phyloP scores from a whole-genome alignment of 2,888 invertebrate genomes.

The Tenthredo mesomela region DNA sequence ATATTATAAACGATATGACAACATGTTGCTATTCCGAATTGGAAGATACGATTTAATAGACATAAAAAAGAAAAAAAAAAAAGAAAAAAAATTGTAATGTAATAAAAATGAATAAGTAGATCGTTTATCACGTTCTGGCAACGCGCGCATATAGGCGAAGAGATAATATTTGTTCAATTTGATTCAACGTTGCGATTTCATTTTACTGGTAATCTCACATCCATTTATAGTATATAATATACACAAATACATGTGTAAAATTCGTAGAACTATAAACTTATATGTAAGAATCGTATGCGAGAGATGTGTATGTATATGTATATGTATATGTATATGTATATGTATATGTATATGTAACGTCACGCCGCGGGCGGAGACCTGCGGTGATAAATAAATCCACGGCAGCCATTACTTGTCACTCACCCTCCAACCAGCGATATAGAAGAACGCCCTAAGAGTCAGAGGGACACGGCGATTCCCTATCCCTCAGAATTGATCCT shows the following conservation, averaged over 20 bases:
- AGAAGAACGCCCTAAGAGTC: constrained; percentile 36
- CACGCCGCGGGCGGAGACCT: constrained; percentile 43
- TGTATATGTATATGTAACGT: background rate
- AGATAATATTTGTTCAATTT: constrained; percentile 49
- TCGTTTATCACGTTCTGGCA: background rate
- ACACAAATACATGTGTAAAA: background rate
- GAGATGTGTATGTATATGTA: background rate
- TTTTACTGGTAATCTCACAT: constrained; percentile 42
- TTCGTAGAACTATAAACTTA: background rate
- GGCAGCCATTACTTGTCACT: constrained; percentile 74
- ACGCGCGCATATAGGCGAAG: background rate
- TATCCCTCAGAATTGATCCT: background rate
- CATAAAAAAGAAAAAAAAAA: background rate
- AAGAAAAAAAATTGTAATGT: background rate
- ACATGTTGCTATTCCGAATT: background rate
- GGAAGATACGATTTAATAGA: background rate
- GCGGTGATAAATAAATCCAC: constrained; percentile 71
- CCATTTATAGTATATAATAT: no score
- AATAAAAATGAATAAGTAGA: background rate
- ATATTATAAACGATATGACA: background rate
- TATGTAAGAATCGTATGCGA: background rate
- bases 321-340: background rate
- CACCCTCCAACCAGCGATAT: constrained; percentile 61
- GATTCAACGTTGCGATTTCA: constrained; percentile 32
- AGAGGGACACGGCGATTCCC: constrained; percentile 20